These are phyloP conservation scores for Pachypanchax playfairii DNA, from an alignment of 2,113 vertebrate species.

Conservation along the genomic window DNA sequence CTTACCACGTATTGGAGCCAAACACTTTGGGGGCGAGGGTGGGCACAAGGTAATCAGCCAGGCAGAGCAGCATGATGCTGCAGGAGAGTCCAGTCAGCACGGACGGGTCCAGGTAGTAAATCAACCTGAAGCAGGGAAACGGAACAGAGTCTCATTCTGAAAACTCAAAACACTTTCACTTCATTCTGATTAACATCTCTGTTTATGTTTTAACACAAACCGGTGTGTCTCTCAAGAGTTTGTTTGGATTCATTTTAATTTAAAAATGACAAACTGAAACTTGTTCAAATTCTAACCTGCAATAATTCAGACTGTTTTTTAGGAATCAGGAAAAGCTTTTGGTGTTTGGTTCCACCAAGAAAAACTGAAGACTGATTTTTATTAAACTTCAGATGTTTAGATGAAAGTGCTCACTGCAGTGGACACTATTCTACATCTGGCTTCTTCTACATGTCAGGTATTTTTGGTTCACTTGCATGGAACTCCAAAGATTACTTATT, in stretches of 20 bases:
- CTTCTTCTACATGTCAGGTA: too few species aligned
- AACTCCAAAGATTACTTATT: too few species aligned
- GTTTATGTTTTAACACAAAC: too few species aligned
- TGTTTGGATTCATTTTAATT: not conserved
- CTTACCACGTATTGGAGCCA: constrained; percentile 95
- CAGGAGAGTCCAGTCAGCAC: constrained; percentile 96
- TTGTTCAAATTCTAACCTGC: not conserved
- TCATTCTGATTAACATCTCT: too few species aligned
- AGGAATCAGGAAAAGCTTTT: not conserved
- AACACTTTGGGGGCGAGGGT: constrained; percentile 94
- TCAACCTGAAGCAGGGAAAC: constrained; percentile 79
- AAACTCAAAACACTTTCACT: too few species aligned
- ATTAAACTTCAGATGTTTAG: not conserved
- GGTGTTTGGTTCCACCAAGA: too few species aligned
- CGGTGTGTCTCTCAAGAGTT: too few species aligned
- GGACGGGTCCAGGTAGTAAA: constrained; percentile 95
- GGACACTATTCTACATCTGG: too few species aligned
- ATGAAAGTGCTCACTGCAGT: too few species aligned
- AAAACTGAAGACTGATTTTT: not conserved
- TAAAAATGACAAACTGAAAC: not conserved
- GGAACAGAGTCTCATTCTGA: not conserved
- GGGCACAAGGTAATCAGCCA: constrained; percentile 97
- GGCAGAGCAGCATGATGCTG: constrained; percentile 91
- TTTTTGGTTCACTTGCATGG: too few species aligned
- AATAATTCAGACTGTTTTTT: not conserved